These are phyloP conservation scores for Hydropotes inermis DNA, from an alignment of 2,113 vertebrate species.

Conservation along the genomic window DNA sequence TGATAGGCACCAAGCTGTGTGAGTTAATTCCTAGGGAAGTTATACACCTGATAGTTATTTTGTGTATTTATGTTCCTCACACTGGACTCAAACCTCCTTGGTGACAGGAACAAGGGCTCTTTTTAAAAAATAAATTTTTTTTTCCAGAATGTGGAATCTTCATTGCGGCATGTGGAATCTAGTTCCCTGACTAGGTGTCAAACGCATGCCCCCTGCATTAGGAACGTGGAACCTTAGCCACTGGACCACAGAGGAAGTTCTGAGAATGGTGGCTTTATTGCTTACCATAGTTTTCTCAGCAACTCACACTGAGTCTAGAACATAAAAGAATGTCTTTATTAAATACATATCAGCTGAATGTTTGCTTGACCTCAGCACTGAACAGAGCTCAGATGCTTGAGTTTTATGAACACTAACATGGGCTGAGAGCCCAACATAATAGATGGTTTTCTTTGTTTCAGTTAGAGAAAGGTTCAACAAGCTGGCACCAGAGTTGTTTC, in stretches of 20 bases:
- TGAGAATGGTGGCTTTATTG: neutral
- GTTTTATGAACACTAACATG: neutral
- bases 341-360: neutral
- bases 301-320: neutral
- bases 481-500: neutral
- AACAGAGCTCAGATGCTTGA: neutral
- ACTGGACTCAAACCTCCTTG: neutral
- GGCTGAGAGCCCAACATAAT: neutral
- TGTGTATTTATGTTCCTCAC: neutral
- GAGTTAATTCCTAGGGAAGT: neutral
- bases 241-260: neutral
- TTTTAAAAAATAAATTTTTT: neutral
- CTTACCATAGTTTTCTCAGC: neutral
- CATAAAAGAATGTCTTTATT: neutral
- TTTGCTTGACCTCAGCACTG: neutral
- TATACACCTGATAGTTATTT: neutral
- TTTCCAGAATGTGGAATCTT: fast-evolving
- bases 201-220: neutral
- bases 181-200: neutral
- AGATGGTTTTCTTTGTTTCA: neutral
- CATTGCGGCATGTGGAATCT: neutral
- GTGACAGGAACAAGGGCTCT: neutral
- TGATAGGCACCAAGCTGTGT: neutral
- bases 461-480: neutral
- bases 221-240: fast-evolving